These are phyloP conservation scores for Neelides sp. DNA, from an alignment of 1,140 invertebrate species.

Conservation along the genomic window DNA sequence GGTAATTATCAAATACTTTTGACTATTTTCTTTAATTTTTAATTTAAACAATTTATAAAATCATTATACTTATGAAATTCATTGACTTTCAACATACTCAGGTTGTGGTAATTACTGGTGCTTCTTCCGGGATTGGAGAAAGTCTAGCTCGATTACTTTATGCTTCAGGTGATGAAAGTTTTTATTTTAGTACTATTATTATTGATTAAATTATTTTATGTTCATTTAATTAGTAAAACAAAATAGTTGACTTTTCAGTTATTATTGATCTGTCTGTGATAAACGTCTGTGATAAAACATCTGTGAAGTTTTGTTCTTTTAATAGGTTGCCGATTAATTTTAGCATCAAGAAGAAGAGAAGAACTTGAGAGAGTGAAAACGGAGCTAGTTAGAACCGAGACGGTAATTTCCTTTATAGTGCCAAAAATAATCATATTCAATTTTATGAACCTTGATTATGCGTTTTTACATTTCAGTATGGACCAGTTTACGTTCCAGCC, in stretches of 20 bases:
- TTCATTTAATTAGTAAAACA: too few relatives aligned
- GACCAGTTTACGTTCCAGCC: slow-evolving; percentile 53
- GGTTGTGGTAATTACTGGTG: slow-evolving; percentile 87
- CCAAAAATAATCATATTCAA: slow-evolving; percentile 8
- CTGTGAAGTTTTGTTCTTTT: too few relatives aligned
- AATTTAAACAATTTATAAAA: neutral
- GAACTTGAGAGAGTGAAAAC: slow-evolving; percentile 66
- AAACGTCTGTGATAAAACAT: too few relatives aligned
- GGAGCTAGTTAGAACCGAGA: slow-evolving; percentile 43
- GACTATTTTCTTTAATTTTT: too few relatives aligned
- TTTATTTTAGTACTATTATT: too few relatives aligned
- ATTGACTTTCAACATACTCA: slow-evolving; percentile 36
- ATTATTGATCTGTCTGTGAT: too few relatives aligned
- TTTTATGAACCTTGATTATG: neutral
- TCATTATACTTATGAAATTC: slow-evolving; percentile 1
- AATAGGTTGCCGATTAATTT: slow-evolving; percentile 70
- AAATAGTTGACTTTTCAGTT: too few relatives aligned
- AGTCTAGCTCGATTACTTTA: slow-evolving; percentile 77
- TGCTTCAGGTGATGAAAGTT: too few relatives aligned
- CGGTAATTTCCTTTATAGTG: slow-evolving; percentile 12
- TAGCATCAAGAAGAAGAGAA: slow-evolving; percentile 60
- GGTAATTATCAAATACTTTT: slow-evolving; percentile 10
- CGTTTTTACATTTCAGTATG: slow-evolving; percentile 40
- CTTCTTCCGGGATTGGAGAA: slow-evolving; percentile 84
- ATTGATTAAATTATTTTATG: too few relatives aligned